These are phyloP conservation scores for Torymus auratus DNA, from an alignment of 2,888 invertebrate species.

Conservation along the genomic window DNA sequence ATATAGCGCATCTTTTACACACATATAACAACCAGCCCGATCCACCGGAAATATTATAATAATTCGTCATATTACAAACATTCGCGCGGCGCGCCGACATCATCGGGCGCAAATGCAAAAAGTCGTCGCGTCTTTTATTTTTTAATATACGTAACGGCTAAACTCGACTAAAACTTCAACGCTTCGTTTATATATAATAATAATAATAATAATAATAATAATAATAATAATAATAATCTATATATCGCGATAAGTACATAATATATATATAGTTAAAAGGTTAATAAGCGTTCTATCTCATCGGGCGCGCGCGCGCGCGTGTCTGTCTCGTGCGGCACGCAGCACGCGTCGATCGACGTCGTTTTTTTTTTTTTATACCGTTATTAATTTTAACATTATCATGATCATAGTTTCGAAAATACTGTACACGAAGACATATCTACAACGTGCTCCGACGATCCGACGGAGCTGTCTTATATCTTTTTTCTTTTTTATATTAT, in stretches of 20 bases:
- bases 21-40: no score
- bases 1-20: no score
- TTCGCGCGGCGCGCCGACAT: no score
- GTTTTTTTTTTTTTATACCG: constrained; percentile 5
- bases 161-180: constrained; percentile 49
- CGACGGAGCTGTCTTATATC: not conserved
- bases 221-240: no score
- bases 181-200: constrained; percentile 21
- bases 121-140: not conserved
- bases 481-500: constrained; percentile 41
- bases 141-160: constrained; percentile 6
- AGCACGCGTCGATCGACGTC: not conserved
- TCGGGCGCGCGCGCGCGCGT: not conserved
- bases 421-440: constrained; percentile 62
- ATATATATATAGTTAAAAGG: constrained; percentile 45
- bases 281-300: constrained; percentile 50
- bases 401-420: constrained; percentile 58
- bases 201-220: no score
- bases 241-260: no score
- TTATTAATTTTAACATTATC: not conserved
- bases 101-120: constrained; percentile 16
- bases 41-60: no score
- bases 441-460: constrained; percentile 21
- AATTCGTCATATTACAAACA: no score
- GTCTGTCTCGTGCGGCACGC: not conserved